A percentile compares a stretch with the other conserved stretches of the same genome.
phyloP scores from a whole-genome alignment of 1,140 invertebrate genomes.

The Hetaerina americana region DNA sequence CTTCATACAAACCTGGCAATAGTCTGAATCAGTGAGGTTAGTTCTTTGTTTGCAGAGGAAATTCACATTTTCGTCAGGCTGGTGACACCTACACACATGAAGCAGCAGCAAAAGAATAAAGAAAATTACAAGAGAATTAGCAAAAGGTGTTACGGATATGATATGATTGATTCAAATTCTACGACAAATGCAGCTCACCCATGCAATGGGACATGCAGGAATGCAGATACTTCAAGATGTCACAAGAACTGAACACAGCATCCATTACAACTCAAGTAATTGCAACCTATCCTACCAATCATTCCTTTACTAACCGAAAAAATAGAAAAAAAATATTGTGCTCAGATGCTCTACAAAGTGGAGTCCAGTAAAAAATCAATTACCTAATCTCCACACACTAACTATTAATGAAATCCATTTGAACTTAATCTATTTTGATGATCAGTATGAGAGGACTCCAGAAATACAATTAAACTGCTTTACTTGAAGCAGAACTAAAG shows the following conservation, averaged over 20 bases:
- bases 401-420: too few species aligned
- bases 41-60: constrained; percentile 1
- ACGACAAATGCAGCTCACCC: background rate
- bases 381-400: too few species aligned
- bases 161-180: background rate
- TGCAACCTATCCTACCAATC: too few species aligned
- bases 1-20: background rate
- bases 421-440: too few species aligned
- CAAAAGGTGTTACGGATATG: background rate
- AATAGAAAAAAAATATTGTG: too few species aligned
- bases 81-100: constrained; percentile 5
- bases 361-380: too few species aligned
- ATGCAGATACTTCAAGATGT: background rate
- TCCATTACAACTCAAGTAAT: too few species aligned
- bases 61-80: constrained; percentile 5
- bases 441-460: too few species aligned
- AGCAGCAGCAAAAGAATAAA: constrained; percentile 9
- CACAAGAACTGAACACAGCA: background rate
- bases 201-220: background rate
- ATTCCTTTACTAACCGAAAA: too few species aligned
- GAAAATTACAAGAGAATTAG: constrained; percentile 7
- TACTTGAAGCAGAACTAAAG: too few species aligned
- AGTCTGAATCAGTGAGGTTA: background rate
- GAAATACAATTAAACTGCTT: too few species aligned
- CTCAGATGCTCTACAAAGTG: too few species aligned